A percentile compares a stretch with the other conserved stretches of the same genome.
phyloP scores from a whole-genome alignment of 2,797 vertebrate species.

The Hapalemur alaotrensis region DNA sequence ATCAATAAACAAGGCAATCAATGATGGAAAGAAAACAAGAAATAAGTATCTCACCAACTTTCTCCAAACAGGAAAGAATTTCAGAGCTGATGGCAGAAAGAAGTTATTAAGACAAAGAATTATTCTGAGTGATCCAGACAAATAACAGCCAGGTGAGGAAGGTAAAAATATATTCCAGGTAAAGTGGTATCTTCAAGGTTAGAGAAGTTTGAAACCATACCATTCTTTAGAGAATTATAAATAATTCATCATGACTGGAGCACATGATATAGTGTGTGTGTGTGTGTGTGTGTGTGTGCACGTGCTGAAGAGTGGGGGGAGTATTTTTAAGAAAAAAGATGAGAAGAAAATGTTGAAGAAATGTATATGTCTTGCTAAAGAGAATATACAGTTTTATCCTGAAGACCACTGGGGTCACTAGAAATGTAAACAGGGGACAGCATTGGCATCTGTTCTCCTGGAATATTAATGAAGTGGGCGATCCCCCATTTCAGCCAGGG shows the following conservation, averaged over 20 bases:
- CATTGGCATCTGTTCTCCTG: not conserved
- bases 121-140: not conserved
- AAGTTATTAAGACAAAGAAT: not conserved
- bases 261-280: fast-evolving
- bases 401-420: not conserved
- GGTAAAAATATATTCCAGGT: not conserved
- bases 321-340: not conserved
- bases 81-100: not conserved
- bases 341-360: not conserved
- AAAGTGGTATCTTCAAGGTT: not conserved
- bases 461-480: not conserved
- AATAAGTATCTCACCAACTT: not conserved
- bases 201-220: not conserved
- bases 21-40: not conserved
- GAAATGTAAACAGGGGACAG: not conserved
- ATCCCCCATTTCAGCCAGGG: not conserved
- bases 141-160: not conserved
- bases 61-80: not conserved
- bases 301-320: fast-evolving
- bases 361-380: not conserved
- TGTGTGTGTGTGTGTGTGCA: too few relatives aligned
- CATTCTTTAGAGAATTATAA: not conserved
- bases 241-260: not conserved
- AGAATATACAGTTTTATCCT: not conserved
- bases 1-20: not conserved